Evolutionary conservation across 2,113 vertebrate genomes (phyloP).

Genomic region (Carettochelys insculpta): DNA sequence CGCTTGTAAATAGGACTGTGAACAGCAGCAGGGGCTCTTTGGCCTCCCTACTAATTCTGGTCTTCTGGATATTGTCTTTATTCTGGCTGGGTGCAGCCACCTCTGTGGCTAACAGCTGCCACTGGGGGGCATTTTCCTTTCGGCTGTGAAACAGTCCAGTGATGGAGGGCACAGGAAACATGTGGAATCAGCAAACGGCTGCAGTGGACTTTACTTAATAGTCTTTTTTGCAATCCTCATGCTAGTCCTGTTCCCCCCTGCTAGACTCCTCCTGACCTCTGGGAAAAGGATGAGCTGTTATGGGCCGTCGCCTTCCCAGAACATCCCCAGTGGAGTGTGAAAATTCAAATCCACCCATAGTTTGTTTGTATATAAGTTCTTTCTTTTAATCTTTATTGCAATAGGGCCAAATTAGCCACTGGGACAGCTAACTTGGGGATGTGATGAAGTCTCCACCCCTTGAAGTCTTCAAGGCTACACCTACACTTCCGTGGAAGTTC

Average conservation of each 20-base stretch:
- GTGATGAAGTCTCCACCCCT: too few relatives aligned
- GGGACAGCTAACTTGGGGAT: too few relatives aligned
- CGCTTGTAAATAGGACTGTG: neutral
- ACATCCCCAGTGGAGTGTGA: too few relatives aligned
- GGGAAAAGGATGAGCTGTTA: neutral
- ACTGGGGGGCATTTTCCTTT: neutral
- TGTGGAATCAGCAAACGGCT: neutral
- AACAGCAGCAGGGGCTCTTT: neutral
- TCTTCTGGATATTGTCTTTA: neutral
- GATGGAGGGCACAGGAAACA: neutral
- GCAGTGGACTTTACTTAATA: slow-evolving; percentile 5
- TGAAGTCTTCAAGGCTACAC: too few relatives aligned
- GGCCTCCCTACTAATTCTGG: neutral
- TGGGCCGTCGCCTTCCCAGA: neutral
- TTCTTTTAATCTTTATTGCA: too few relatives aligned
- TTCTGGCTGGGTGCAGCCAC: neutral
- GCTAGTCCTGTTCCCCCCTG: neutral
- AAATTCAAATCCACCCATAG: too few relatives aligned
- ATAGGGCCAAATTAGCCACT: too few relatives aligned
- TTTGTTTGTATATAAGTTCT: too few relatives aligned
- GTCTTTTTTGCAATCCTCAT: neutral
- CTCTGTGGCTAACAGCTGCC: neutral
- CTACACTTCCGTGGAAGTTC: too few relatives aligned
- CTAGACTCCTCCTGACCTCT: neutral
- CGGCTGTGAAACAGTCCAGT: neutral